Evolutionary conservation across 2,888 invertebrate genomes (phyloP).

Genomic region (Andrena praecox): DNA sequence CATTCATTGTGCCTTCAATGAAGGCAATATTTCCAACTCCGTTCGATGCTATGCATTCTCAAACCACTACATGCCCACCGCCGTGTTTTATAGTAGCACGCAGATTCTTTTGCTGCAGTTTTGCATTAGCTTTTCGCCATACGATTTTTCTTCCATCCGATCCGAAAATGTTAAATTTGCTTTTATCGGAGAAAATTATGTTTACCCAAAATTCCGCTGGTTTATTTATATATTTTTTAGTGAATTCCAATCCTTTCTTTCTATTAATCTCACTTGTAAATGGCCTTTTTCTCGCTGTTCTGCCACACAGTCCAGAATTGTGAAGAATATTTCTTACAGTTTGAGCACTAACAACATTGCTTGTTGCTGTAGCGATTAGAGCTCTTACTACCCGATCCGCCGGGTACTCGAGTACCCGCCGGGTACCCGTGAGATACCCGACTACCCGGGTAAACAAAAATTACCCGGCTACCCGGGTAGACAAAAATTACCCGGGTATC

Average conservation of each 20-base stretch:
- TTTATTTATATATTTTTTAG: constrained; percentile 14
- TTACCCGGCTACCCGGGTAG: no score
- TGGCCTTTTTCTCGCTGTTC: neutral
- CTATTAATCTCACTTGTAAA: neutral
- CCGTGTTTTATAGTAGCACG: constrained; percentile 14
- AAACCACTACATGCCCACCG: constrained; percentile 12
- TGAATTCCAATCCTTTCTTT: neutral
- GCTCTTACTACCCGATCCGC: no score
- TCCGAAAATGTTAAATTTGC: neutral
- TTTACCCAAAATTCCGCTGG: neutral
- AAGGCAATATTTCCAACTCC: constrained; percentile 1
- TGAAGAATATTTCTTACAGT: neutral
- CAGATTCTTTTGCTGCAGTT: constrained; percentile 5
- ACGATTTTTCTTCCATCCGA: neutral
- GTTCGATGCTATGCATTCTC: constrained; percentile 15
- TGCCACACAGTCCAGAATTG: neutral
- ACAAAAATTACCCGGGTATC: no score
- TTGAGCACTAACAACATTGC: neutral
- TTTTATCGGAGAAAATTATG: constrained; percentile 11
- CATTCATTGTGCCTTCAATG: constrained; percentile 10
- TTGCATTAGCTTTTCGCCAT: neutral
- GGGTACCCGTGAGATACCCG: no score
- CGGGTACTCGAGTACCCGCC: no score
- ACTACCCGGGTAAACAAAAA: no score
- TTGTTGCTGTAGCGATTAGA: no score